A percentile compares a stretch with the other conserved stretches of the same genome.
Evolutionary conservation across 2,113 vertebrate genomes (phyloP).

Genomic region (Antigone vipio): DNA sequence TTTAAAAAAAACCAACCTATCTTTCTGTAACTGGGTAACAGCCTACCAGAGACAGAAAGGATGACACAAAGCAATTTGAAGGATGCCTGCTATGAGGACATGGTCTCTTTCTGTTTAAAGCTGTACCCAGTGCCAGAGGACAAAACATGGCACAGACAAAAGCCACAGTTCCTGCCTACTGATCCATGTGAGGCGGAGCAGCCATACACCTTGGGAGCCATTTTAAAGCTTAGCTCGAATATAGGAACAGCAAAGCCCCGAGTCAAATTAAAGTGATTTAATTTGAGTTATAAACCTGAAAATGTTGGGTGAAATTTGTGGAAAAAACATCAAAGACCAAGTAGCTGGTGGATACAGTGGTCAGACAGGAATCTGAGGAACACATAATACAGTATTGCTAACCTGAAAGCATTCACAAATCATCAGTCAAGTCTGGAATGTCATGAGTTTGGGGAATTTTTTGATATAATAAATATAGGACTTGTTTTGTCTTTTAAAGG

Average conservation of each 20-base stretch:
- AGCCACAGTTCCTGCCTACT: background rate
- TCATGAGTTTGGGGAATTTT: constrained; percentile 16
- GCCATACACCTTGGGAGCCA: background rate
- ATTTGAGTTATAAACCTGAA: background rate
- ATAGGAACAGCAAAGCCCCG: background rate
- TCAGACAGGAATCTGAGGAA: constrained; percentile 7
- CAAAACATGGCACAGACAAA: background rate
- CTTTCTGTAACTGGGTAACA: background rate
- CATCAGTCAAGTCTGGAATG: constrained; percentile 22
- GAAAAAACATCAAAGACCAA: constrained; percentile 9
- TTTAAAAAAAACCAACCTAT: no score
- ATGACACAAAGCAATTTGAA: background rate
- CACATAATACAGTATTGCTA: background rate
- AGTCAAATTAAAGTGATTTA: background rate
- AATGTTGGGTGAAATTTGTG: background rate
- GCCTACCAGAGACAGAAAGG: background rate
- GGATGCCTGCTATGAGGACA: background rate
- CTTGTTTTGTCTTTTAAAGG: constrained; percentile 17
- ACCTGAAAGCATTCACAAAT: constrained; percentile 26
- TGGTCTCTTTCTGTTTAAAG: background rate
- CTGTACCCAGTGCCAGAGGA: background rate
- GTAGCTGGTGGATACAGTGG: background rate
- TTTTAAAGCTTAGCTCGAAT: background rate
- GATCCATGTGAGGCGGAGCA: background rate
- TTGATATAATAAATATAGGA: constrained; percentile 24